phyloP scores from a whole-genome alignment of 2,113 vertebrate species.

The Arvicanthis niloticus region DNA sequence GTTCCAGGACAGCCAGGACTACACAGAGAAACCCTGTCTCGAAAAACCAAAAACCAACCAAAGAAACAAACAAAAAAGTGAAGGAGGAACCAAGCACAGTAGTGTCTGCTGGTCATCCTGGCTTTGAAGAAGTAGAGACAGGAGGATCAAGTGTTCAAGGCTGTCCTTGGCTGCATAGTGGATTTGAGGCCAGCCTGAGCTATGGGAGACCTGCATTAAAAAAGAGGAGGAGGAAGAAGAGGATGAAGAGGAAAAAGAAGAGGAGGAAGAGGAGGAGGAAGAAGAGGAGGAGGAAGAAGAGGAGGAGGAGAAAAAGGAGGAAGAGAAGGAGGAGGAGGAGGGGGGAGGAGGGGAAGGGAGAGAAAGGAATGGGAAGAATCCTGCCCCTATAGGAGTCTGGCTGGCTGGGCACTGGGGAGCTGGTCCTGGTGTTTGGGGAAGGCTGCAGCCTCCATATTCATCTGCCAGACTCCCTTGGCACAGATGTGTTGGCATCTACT shows the following conservation, averaged over 20 bases:
- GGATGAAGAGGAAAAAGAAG: accelerated
- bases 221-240: background rate
- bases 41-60: background rate
- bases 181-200: background rate
- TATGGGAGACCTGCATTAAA: background rate
- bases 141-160: background rate
- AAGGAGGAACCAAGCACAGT: background rate
- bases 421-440: background rate
- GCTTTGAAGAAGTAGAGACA: too few relatives aligned
- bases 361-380: background rate
- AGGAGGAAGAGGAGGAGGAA: too few relatives aligned
- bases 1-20: background rate
- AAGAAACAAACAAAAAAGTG: background rate
- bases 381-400: background rate
- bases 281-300: too few relatives aligned
- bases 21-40: background rate
- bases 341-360: too few relatives aligned
- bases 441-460: background rate
- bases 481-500: background rate
- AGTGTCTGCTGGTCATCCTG: background rate
- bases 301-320: too few relatives aligned
- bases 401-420: background rate
- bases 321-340: too few relatives aligned
- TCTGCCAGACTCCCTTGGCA: background rate
- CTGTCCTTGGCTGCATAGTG: background rate